Evolutionary conservation across 2,888 invertebrate genomes (phyloP).

Genomic region (Tetrapedia diversipes): DNA sequence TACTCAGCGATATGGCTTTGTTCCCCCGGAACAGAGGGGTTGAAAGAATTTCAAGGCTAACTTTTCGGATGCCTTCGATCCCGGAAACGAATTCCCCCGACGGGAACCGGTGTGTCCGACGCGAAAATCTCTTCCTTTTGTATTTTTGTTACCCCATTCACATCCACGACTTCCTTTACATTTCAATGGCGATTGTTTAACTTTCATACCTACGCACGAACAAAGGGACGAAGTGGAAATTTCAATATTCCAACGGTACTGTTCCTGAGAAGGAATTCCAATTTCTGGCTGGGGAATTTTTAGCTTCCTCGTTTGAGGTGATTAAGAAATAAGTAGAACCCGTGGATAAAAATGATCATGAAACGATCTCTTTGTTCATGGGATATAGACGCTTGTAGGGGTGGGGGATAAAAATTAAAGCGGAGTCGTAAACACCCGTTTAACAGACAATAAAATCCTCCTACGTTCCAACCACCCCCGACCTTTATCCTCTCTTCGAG

Average conservation of each 20-base stretch:
- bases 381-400: not conserved
- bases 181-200: not conserved
- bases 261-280: no score
- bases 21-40: slow-evolving; percentile 3
- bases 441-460: slow-evolving; percentile 8
- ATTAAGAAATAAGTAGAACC: no score
- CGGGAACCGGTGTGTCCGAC: not conserved
- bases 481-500: slow-evolving; percentile 10
- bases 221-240: no score
- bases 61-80: not conserved
- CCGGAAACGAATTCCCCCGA: not conserved
- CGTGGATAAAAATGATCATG: no score
- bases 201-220: no score
- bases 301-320: no score
- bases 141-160: no score
- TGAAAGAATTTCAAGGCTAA: slow-evolving; percentile 39
- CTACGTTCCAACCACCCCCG: slow-evolving; percentile 5
- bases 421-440: slow-evolving; percentile 1
- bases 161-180: not conserved
- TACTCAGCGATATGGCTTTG: slow-evolving; percentile 27
- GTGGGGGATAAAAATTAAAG: not conserved
- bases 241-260: not conserved
- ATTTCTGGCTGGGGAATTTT: no score
- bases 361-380: no score
- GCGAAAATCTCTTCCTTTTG: no score